Percentiles rank a stretch among this genome's conserved stretches.
phyloP scores from a whole-genome alignment of 2,113 vertebrate species.

The Osmerus eperlanus region DNA sequence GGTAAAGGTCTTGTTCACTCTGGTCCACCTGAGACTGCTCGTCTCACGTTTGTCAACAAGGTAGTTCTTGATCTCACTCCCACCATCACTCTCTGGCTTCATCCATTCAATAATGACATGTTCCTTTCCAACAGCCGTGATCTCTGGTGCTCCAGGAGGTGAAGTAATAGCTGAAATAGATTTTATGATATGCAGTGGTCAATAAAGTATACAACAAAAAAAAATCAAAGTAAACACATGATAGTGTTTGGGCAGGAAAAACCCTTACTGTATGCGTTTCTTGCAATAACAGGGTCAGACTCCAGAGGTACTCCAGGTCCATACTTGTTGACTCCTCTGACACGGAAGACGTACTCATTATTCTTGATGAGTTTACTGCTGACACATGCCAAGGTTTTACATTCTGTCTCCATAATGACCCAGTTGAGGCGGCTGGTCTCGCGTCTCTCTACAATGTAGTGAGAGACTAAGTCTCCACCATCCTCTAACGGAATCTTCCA shows the following conservation, averaged over 20 bases:
- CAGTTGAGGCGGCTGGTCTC: constrained; percentile 98
- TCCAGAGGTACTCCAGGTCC: constrained; percentile 89
- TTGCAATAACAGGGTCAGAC: constrained; percentile 84
- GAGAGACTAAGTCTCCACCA: constrained; percentile 83
- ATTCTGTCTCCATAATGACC: constrained; percentile 92
- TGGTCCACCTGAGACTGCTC: constrained; percentile 93
- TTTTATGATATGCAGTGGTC: neutral
- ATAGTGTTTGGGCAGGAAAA: neutral
- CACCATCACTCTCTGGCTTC: constrained; percentile 93
- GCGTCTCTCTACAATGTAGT: constrained; percentile 92
- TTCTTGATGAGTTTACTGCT: constrained; percentile 92
- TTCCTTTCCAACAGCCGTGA: constrained; percentile 81
- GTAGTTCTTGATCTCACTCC: constrained; percentile 92
- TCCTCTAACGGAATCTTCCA: constrained; percentile 93
- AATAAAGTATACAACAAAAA: too few species aligned
- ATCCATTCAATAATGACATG: constrained; percentile 95
- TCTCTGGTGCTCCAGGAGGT: constrained; percentile 83
- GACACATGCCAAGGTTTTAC: constrained; percentile 86
- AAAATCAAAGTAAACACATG: neutral
- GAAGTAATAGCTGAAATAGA: constrained; percentile 80
- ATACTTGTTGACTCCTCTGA: constrained; percentile 94
- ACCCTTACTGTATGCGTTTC: constrained; percentile 93
- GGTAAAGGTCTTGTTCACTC: constrained; percentile 90
- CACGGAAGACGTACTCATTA: constrained; percentile 96
- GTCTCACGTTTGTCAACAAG: constrained; percentile 95